These are phyloP conservation scores for Carposina sasakii DNA, from an alignment of 1,140 invertebrate species.

Conservation along the genomic window DNA sequence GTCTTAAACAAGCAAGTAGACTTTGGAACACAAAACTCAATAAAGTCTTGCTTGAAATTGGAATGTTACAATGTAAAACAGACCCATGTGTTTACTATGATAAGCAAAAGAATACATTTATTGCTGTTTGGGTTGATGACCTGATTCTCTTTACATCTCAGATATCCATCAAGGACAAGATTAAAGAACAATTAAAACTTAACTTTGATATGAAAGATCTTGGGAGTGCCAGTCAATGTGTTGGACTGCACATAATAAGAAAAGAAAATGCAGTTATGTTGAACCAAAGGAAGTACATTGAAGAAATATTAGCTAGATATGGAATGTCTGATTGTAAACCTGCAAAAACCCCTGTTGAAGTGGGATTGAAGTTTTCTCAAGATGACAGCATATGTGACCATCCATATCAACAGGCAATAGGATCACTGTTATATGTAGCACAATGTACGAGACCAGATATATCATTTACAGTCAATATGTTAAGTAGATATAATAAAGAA, in stretches of 20 bases:
- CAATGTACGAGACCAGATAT: conserved; percentile 33
- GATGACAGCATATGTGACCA: not conserved
- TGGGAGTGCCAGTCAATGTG: conserved; percentile 8
- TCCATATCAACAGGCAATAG: conserved; percentile 27
- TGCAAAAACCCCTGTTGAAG: conserved; percentile 23
- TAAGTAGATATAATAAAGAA: conserved; percentile 26
- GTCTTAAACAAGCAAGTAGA: conserved; percentile 48
- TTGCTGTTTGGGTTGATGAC: conserved; percentile 3
- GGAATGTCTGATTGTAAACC: conserved; percentile 32
- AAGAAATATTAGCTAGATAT: conserved; percentile 12
- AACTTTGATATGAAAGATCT: conserved; percentile 3
- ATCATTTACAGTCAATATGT: conserved; percentile 24
- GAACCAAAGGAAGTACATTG: conserved; percentile 22
- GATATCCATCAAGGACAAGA: not conserved
- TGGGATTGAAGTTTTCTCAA: not conserved
- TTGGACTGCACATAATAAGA: conserved; percentile 30
- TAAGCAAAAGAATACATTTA: conserved; percentile 10
- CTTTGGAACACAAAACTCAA: conserved; percentile 31
- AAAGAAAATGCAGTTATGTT: conserved; percentile 16
- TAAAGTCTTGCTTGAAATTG: conserved; percentile 20
- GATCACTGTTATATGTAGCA: conserved; percentile 17
- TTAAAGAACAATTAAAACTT: not conserved
- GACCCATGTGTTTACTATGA: conserved; percentile 28
- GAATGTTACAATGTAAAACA: conserved; percentile 10
- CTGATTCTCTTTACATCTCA: not conserved